These are phyloP conservation scores for Nudaria mundana DNA, from an alignment of 2,888 invertebrate genomes.

Conservation along the genomic window DNA sequence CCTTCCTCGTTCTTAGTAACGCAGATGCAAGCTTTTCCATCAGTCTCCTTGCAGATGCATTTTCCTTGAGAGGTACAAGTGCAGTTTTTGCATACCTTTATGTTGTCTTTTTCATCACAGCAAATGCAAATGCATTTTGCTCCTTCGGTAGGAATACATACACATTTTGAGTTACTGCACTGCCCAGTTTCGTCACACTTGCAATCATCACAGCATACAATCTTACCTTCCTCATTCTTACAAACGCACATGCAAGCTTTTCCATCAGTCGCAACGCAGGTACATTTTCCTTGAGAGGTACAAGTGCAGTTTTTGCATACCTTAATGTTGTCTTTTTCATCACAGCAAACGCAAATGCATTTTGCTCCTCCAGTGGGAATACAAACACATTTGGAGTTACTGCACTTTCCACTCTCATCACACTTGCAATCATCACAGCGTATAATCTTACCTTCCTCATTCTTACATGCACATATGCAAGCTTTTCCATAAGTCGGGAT, in stretches of 20 bases:
- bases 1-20: constrained; percentile 26
- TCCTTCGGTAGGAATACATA: neutral
- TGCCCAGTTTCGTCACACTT: constrained; percentile 6
- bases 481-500: constrained; percentile 22
- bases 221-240: constrained; percentile 22
- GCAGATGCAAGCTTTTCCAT: constrained; percentile 20
- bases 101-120: neutral
- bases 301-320: constrained; percentile 14
- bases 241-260: constrained; percentile 33
- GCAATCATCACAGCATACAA: constrained; percentile 33
- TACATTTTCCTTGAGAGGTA: constrained; percentile 13
- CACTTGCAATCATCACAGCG: constrained; percentile 29
- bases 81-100: neutral
- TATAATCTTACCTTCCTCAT: constrained; percentile 21
- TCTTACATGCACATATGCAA: constrained; percentile 24
- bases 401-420: constrained; percentile 23
- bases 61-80: neutral
- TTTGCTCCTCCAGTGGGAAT: constrained; percentile 31
- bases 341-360: constrained; percentile 32
- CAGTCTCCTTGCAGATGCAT: constrained; percentile 39
- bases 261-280: constrained; percentile 33
- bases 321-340: constrained; percentile 21
- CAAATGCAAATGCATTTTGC: constrained; percentile 22
- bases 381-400: constrained; percentile 38
- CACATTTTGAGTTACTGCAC: constrained; percentile 1